Conservation (phyloP, 2,888 invertebrate species). For the Caenorhabditis wallacei region DNA sequence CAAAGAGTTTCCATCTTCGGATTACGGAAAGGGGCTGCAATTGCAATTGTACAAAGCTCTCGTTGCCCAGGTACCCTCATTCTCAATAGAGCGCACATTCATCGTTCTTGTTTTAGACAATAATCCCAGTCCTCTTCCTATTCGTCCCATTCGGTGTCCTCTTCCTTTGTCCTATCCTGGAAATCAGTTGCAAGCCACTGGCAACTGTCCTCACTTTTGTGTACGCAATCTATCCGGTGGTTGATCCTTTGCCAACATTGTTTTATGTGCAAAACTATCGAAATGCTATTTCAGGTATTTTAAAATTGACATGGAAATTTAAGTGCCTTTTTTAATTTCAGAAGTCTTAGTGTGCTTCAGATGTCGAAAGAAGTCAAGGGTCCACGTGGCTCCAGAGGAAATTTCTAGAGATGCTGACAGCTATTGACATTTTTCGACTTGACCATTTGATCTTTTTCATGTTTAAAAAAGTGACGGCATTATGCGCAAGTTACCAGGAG, state of each 20-base stretch:
- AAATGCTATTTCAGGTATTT: constrained; percentile 18
- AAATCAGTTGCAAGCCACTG: constrained; percentile 22
- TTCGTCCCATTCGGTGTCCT: constrained; percentile 41
- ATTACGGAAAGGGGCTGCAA: constrained; percentile 38
- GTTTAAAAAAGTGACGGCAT: no score
- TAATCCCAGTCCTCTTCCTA: constrained; percentile 33
- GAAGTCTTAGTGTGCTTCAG: constrained; percentile 4
- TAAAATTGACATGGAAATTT: not conserved
- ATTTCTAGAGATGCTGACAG: constrained; percentile 23
- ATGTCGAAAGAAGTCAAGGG: constrained; percentile 10
- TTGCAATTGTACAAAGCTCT: constrained; percentile 51
- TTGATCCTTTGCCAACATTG: constrained; percentile 43
- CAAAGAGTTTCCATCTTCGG: constrained; percentile 30
- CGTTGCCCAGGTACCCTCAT: constrained; percentile 36
- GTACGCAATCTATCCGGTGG: constrained; percentile 48
- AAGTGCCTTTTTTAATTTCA: not conserved
- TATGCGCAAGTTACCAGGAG: no score
- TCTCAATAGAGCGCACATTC: not conserved
- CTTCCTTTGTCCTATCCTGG: constrained; percentile 36
- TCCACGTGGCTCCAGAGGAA: constrained; percentile 27
- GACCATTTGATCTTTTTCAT: no score
- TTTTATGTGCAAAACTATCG: constrained; percentile 43
- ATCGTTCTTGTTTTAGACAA: constrained; percentile 24
- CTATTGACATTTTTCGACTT: not conserved
- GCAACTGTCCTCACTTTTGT: constrained; percentile 35